phyloP scores from a whole-genome alignment of 1,140 invertebrate species.

The Samia ricini region DNA sequence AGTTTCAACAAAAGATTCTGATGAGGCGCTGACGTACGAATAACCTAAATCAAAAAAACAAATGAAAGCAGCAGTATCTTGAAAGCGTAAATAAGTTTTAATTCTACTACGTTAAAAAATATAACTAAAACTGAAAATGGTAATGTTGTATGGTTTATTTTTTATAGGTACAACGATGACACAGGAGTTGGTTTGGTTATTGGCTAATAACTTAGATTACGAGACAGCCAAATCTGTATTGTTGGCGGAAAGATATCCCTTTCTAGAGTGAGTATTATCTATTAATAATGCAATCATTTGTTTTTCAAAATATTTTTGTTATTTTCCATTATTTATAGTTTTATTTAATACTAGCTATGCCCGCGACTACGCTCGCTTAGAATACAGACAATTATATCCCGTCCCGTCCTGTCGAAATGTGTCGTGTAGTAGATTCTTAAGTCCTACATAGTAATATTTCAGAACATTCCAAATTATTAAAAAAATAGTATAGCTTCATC shows the following conservation, averaged over 20 bases:
- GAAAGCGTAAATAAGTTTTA: not conserved
- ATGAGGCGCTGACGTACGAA: not conserved
- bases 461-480: too few species aligned
- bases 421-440: too few species aligned
- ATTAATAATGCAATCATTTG: not conserved
- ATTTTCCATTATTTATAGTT: not conserved
- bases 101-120: too few species aligned
- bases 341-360: not conserved
- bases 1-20: too few species aligned
- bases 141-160: constrained; percentile 7
- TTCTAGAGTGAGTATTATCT: constrained; percentile 82
- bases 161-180: constrained; percentile 88
- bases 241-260: constrained; percentile 81
- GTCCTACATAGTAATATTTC: too few species aligned
- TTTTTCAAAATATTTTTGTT: not conserved
- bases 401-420: not conserved
- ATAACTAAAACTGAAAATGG: not conserved
- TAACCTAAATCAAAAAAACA: not conserved
- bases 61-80: not conserved
- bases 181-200: constrained; percentile 87
- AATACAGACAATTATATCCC: too few species aligned
- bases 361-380: too few species aligned
- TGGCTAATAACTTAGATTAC: constrained; percentile 84
- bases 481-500: not conserved
- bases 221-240: constrained; percentile 76